Evolutionary conservation across 1,140 invertebrate genomes (phyloP).

Genomic region (Drosophila orena): DNA sequence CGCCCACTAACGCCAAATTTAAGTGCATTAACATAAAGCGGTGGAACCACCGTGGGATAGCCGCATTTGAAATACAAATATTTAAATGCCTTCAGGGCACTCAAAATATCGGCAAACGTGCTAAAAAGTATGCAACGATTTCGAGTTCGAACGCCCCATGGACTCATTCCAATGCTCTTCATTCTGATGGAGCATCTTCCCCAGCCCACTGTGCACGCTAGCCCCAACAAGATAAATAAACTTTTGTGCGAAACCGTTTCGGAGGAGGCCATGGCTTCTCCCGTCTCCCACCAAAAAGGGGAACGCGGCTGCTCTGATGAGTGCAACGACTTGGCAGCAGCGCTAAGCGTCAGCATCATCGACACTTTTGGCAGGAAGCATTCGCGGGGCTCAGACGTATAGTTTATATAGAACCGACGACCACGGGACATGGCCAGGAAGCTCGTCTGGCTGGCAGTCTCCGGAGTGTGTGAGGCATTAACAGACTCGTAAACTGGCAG

Average conservation of each 20-base stretch:
- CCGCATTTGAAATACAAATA: background rate
- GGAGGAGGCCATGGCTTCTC: background rate
- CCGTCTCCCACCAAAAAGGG: background rate
- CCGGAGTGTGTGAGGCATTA: slow-evolving; percentile 61
- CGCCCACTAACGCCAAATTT: slow-evolving; percentile 73
- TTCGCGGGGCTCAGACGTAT: slow-evolving; percentile 67
- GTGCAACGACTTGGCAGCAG: slow-evolving; percentile 75
- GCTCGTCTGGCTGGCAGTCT: slow-evolving; percentile 67
- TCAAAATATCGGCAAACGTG: background rate
- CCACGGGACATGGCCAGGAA: slow-evolving; percentile 69
- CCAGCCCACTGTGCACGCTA: slow-evolving; percentile 18
- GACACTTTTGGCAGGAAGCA: slow-evolving; percentile 74
- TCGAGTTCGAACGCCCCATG: no score
- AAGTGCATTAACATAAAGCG: slow-evolving; percentile 81
- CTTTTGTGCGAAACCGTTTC: slow-evolving; percentile 31
- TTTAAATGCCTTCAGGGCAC: background rate
- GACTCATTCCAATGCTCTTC: no score
- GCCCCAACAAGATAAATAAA: slow-evolving; percentile 71
- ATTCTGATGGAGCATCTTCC: background rate
- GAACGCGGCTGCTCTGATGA: slow-evolving; percentile 53
- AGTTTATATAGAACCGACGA: slow-evolving; percentile 14
- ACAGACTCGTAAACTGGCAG: slow-evolving; percentile 79
- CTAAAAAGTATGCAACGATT: no score
- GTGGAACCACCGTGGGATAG: slow-evolving; percentile 29
- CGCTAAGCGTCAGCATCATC: slow-evolving; percentile 62